Conservation (phyloP, 2,797 vertebrate genomes). For the Enteromius viviparus region DNA sequence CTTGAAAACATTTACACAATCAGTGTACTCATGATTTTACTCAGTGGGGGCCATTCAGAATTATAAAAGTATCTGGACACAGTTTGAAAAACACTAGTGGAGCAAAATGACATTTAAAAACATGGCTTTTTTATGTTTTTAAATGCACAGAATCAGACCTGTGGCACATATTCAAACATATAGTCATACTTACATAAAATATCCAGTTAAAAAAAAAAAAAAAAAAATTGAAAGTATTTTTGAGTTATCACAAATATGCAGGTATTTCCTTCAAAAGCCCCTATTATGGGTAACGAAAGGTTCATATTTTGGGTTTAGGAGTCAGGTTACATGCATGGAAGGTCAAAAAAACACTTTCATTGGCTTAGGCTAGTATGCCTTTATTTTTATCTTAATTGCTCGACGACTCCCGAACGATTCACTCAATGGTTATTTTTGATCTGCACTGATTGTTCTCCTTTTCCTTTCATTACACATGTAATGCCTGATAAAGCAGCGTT, state of each 20-base stretch:
- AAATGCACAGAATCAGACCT: neutral
- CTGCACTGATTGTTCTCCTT: no score
- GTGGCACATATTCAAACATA: neutral
- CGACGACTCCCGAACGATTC: no score
- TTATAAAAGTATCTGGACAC: conserved; percentile 32
- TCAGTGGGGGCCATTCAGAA: conserved; percentile 16
- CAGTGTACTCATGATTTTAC: conserved; percentile 21
- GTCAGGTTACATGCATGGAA: no score
- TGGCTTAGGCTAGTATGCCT: no score
- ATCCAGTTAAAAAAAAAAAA: neutral
- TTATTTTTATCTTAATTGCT: no score
- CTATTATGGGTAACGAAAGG: no score
- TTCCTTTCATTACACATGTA: no score
- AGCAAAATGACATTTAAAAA: conserved; percentile 21
- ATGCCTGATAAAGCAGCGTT: no score
- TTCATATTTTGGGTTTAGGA: no score
- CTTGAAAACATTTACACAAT: conserved; percentile 26
- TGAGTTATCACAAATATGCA: neutral
- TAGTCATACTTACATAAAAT: neutral
- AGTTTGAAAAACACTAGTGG: conserved; percentile 33
- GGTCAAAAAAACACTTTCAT: no score
- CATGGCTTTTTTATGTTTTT: neutral
- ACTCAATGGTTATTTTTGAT: no score
- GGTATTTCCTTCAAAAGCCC: neutral
- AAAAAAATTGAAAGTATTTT: neutral